phyloP scores from a whole-genome alignment of 2,113 vertebrate genomes.

The Tupaia tana region DNA sequence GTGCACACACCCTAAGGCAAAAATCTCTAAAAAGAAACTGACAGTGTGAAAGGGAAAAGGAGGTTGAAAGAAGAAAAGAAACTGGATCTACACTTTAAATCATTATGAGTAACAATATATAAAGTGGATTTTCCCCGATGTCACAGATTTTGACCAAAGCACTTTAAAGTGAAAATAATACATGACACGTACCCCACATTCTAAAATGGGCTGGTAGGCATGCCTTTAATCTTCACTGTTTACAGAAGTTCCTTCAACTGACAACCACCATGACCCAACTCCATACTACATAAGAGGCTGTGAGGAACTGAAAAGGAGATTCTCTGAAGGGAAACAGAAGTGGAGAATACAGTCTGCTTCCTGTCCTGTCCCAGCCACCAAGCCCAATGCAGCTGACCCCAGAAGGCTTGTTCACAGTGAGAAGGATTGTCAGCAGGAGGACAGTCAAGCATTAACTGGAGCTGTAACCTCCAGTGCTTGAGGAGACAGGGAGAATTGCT shows the following conservation, averaged over 20 bases:
- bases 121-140: neutral
- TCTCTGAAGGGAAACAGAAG: neutral
- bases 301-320: neutral
- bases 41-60: neutral
- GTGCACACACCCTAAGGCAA: too few species aligned
- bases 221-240: neutral
- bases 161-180: neutral
- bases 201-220: neutral
- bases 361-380: neutral
- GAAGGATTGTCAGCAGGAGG: neutral
- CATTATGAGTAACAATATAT: neutral
- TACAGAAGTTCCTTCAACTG: neutral
- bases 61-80: neutral
- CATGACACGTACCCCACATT: neutral
- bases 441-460: neutral
- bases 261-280: neutral
- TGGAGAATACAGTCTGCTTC: neutral
- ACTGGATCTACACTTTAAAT: neutral
- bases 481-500: fast-evolving
- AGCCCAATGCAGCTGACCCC: neutral
- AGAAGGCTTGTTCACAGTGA: neutral
- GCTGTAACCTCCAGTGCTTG: neutral
- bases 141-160: neutral
- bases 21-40: neutral
- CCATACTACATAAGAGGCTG: neutral